These are phyloP conservation scores for Lasioglossum pauxillum DNA, from an alignment of 2,888 invertebrate species.

Conservation along the genomic window DNA sequence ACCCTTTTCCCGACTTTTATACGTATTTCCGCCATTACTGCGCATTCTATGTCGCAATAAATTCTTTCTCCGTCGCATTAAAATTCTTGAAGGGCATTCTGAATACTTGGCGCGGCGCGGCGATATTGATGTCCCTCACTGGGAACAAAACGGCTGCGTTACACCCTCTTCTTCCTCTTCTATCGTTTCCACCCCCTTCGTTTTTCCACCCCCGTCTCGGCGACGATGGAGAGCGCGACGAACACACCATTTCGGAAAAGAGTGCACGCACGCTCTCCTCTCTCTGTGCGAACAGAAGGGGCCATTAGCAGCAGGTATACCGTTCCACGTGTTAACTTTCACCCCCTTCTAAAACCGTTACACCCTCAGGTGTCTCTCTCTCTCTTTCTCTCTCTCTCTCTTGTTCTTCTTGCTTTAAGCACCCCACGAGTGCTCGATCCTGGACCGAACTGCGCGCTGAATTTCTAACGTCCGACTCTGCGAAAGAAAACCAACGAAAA, in stretches of 20 bases:
- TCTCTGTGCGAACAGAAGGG: conserved; percentile 27
- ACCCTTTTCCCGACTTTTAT: conserved; percentile 82
- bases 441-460: conserved; percentile 39
- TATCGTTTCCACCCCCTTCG: conserved; percentile 14
- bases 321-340: conserved; percentile 42
- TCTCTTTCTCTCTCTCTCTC: background rate
- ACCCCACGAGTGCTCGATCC: conserved; percentile 19
- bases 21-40: conserved; percentile 82
- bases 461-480: conserved; percentile 34
- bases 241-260: conserved; percentile 38
- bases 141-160: conserved; percentile 72
- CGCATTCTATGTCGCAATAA: conserved; percentile 81
- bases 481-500: background rate
- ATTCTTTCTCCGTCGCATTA: conserved; percentile 81
- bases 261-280: conserved; percentile 4
- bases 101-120: conserved; percentile 74
- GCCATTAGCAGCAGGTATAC: conserved; percentile 52
- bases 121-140: conserved; percentile 75
- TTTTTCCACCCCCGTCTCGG: background rate
- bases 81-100: conserved; percentile 81
- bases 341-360: background rate
- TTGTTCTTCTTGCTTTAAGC: background rate
- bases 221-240: conserved; percentile 17
- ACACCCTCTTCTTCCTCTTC: conserved; percentile 28
- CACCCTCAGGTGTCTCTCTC: background rate